phyloP scores from a whole-genome alignment of 92 coral and sea anemone genomes.

The Phenganax marumi region DNA sequence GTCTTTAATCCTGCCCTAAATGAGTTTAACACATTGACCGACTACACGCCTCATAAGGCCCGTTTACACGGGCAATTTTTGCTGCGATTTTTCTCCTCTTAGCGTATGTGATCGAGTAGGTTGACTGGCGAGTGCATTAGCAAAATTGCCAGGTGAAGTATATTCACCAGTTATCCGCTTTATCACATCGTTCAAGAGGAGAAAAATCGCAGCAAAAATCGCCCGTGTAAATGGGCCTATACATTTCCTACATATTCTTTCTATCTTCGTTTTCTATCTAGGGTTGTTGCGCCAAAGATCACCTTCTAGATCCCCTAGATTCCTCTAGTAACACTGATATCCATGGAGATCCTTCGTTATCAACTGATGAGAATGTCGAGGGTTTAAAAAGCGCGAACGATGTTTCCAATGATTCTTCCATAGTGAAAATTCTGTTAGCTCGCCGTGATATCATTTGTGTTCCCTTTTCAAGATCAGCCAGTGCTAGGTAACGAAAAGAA shows the following conservation, averaged over 20 bases:
- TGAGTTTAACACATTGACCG: too few relatives aligned
- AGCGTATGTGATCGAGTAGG: too few relatives aligned
- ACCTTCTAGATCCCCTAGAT: constrained; percentile 21
- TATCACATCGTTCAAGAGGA: too few relatives aligned
- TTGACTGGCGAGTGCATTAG: too few relatives aligned
- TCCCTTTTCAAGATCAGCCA: constrained; percentile 69
- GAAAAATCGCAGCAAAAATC: too few relatives aligned
- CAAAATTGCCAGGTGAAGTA: too few relatives aligned
- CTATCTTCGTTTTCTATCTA: background rate
- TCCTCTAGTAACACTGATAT: background rate
- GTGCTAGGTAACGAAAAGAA: constrained; percentile 67
- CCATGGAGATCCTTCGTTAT: background rate
- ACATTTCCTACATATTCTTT: background rate
- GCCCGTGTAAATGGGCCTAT: background rate
- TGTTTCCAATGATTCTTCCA: constrained; percentile 60
- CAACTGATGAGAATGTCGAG: background rate
- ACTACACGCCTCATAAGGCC: too few relatives aligned
- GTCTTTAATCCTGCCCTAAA: too few relatives aligned
- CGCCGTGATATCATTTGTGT: constrained; percentile 74
- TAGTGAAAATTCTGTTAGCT: constrained; percentile 76
- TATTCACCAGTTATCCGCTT: too few relatives aligned
- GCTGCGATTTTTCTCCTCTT: too few relatives aligned
- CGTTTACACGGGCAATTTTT: too few relatives aligned
- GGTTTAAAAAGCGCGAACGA: constrained; percentile 4
- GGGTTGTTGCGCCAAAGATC: constrained; percentile 33